Base-by-base conservation (phyloP, 2,797 vertebrate genomes). In the Helicolenus hilgendorfi region DNA sequence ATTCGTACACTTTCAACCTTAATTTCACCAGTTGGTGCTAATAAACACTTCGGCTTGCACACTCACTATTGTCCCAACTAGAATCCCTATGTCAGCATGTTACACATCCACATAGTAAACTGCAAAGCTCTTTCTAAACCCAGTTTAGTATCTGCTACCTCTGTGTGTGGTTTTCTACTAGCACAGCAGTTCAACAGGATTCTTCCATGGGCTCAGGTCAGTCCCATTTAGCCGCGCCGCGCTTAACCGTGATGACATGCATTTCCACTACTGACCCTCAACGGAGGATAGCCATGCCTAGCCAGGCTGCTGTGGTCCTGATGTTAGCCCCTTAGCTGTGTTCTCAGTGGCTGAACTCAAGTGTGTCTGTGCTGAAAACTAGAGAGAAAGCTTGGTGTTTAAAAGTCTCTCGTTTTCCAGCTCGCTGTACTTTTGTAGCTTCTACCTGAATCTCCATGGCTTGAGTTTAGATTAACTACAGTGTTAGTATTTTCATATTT, bases 151-250 rank as follows among this genome's bases (percentile, higher is more conserved):
- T 72, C 33, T 63, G 24, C 78, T 27, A 31, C 58, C 65, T 27
- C 69, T 56, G 59, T 67, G 67, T 72, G 45, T 77, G 79, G 20
- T 81, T 90, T 91, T 89, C 62, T 73, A 87, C 82, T 31, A 90
- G 72, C 85, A 68, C 87, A 94, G 90, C 85, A 90, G 72, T 89
- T 90, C 53, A 70, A 13, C 15, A 18, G 14, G 38, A 29, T 45
- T 68, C 22, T 60, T 49, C 29, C n/a, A 68, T 10, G 6, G 22
- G 7, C 22, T 26, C 2, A 4, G 10, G 49, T 41, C 7, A 3
- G n/a, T 31, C 53, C 2, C 4, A 26, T 27, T 33, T n/a, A 24
- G 13, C 64, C 13, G 1, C 7, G 36, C 64, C 22, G 7, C 4
- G 14, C 14, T 26, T 38, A 67, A 65, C 33, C 4, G 0, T 11